phyloP scores from a whole-genome alignment of 2,888 invertebrate species.

The Drosophila maculinotata region DNA sequence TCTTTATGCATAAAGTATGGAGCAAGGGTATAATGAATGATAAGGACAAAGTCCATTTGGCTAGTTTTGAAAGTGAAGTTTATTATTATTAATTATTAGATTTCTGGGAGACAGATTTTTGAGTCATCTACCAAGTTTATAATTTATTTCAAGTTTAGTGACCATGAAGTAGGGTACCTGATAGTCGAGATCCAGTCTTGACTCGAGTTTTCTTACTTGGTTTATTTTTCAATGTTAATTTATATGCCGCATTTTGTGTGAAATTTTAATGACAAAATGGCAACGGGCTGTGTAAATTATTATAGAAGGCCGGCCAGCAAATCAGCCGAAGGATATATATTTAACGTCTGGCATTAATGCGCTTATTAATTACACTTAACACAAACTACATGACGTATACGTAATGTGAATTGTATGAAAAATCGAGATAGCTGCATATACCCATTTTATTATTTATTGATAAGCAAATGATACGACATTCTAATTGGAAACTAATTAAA shows the following conservation, averaged over 20 bases:
- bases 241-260: constrained; percentile 40
- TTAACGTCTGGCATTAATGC: constrained; percentile 47
- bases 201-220: neutral
- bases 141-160: neutral
- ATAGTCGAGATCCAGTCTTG: neutral
- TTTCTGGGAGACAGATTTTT: neutral
- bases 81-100: neutral
- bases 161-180: constrained; percentile 11
- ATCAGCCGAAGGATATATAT: constrained; percentile 36
- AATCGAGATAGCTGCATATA: neutral
- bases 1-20: neutral
- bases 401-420: constrained; percentile 15
- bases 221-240: constrained; percentile 34
- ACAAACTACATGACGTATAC: constrained; percentile 21
- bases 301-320: constrained; percentile 11
- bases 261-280: constrained; percentile 60
- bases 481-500: neutral
- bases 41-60: neutral
- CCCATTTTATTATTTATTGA: neutral
- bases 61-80: too few species aligned
- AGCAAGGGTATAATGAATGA: neutral
- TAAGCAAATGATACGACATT: neutral
- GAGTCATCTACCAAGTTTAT: too few species aligned
- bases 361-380: constrained; percentile 61
- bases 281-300: constrained; percentile 42